Evolutionary conservation across 2,888 invertebrate species (phyloP).

Genomic region (Capitulum mitella): DNA sequence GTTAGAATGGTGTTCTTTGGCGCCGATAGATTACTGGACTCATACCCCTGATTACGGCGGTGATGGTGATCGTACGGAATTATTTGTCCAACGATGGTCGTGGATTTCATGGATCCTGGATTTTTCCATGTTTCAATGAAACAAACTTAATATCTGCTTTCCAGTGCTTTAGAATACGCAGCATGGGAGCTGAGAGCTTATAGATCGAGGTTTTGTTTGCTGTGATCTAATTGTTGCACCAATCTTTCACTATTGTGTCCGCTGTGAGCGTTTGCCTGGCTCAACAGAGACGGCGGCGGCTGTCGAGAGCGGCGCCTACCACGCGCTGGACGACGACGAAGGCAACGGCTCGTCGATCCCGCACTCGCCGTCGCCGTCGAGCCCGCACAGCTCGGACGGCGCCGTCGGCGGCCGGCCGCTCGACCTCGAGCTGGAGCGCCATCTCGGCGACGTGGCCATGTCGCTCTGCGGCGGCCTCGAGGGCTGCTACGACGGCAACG

Average conservation of each 20-base stretch:
- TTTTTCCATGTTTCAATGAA: no score
- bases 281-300: not conserved
- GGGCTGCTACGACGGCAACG: constrained; percentile 43
- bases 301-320: constrained; percentile 8
- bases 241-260: no score
- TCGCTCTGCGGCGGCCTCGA: constrained; percentile 66
- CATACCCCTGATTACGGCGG: not conserved
- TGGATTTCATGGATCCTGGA: no score
- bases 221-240: no score
- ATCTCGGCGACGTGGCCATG: constrained; percentile 56
- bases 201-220: no score
- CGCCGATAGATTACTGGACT: no score
- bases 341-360: constrained; percentile 93
- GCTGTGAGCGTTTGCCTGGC: not conserved
- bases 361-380: constrained; percentile 60
- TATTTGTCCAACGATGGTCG: no score
- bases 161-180: no score
- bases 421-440: constrained; percentile 38
- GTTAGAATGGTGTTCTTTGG: no score
- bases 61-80: not conserved
- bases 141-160: no score
- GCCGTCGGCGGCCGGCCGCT: constrained; percentile 52
- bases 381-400: constrained; percentile 69
- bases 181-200: no score
- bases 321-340: constrained; percentile 70